Evolutionary conservation across 1,140 invertebrate genomes (phyloP), one percentile per base, ranked within the genome.

Genomic region (Maconellicoccus hirsutus): DNA sequence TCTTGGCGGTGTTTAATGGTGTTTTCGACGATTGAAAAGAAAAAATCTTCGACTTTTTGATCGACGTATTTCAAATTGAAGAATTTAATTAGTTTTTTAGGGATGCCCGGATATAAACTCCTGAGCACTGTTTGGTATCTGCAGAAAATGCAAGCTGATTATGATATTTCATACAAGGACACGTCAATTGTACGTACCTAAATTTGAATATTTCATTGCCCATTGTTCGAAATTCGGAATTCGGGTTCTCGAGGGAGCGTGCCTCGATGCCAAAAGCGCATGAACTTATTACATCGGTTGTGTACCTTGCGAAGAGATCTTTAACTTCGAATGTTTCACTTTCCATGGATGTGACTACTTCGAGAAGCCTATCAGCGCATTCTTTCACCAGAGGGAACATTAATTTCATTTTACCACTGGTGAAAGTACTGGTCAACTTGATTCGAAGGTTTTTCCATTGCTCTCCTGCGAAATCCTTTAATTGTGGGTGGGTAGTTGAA

Each of bases 201-300:
- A 19, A 52, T 74, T 75, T 12, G 70, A 52, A 59, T 22, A 71
- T 29, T 14, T 33, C 2, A 25, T 70, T 72, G 0, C 39, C 23
- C 0, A 59, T 52, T 6, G 29, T 12, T 6, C 69, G 42, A 74
- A 85, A 84, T 70, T 81, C 78, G 2, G 80, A 80, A 38, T 84
- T 76, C 23, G 82, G 80, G 73, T 85, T 77, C 59, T 77, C 76
- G 14, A 86, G 72, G 14, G 81, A 78, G 70, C 84, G 81, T 73
- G 80, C 80, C 70, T 85, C 77, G 10, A 86, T 76, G 1, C 85
- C 86, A 77, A 86, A 86, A 7, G 82, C 84, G 70, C 81, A 83
- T 0, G 80, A 80, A 0, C 81, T 83, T 71, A 85, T 85, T 10
- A 84, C 79, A 73, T 85, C 84, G 12, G 81, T 83, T 0, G 81